phyloP scores from a whole-genome alignment of 2,888 invertebrate genomes.

The Bombyx huttoni region DNA sequence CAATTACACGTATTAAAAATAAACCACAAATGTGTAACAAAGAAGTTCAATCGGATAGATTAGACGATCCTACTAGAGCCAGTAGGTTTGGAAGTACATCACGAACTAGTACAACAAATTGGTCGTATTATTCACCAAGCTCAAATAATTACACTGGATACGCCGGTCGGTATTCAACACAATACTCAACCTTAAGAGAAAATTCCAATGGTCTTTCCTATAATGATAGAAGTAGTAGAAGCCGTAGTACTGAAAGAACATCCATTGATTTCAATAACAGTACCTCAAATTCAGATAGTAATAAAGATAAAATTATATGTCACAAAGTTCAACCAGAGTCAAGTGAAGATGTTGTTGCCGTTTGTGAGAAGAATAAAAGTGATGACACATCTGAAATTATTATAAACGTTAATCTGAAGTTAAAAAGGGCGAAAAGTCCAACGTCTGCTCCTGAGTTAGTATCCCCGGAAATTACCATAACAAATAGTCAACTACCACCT shows the following conservation, averaged over 20 bases:
- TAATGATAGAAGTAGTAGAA: conserved; percentile 47
- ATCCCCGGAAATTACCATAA: conserved; percentile 53
- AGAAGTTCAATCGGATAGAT: conserved; percentile 80
- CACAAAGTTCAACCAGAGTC: conserved; percentile 20
- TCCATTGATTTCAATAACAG: conserved; percentile 28
- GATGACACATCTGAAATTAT: conserved; percentile 55
- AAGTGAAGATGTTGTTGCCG: conserved; percentile 32
- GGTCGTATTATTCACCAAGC: conserved; percentile 74
- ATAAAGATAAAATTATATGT: conserved; percentile 19
- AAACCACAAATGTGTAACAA: conserved; percentile 76
- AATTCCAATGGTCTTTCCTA: conserved; percentile 28
- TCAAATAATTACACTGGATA: conserved; percentile 52
- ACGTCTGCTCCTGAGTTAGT: conserved; percentile 35
- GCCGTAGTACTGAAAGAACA: conserved; percentile 46
- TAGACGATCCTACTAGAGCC: conserved; percentile 78
- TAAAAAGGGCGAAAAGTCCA: conserved; percentile 50
- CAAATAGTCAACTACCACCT: conserved; percentile 60
- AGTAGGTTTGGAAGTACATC: conserved; percentile 74
- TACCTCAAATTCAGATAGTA: conserved; percentile 23
- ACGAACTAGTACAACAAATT: conserved; percentile 74
- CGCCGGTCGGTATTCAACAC: conserved; percentile 61
- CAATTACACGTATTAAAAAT: conserved; percentile 72
- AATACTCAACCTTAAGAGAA: conserved; percentile 50
- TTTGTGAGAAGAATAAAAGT: conserved; percentile 47
- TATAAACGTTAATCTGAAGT: conserved; percentile 60